Base-by-base conservation (phyloP, 1,140 invertebrate species). In the Leptestheria dahalacensis region DNA sequence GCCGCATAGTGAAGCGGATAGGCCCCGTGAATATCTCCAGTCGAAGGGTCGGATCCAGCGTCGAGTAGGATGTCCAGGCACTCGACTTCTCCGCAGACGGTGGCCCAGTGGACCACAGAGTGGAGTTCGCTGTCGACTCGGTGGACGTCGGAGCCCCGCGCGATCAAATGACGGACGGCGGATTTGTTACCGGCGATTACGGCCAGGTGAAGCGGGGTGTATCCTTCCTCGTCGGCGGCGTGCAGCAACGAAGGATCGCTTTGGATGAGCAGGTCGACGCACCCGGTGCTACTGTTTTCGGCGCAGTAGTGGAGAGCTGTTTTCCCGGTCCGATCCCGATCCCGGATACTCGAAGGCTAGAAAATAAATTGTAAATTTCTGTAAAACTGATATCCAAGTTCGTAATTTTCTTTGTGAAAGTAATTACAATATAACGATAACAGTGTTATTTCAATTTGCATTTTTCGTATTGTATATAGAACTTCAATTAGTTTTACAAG, bases 91-190 rank as follows among this genome's bases (percentile, higher is more conserved):
- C 89, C 89, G 68, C 91, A 93, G 23, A 93, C 92, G 64, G 91
- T 93, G 2, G 95, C 94, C 95, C 95, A 99, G 72, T 99, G 95
- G 15, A 96, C 83, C n/a, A 90, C 85, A 1, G 92, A 93, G 70
- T 99, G 95, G 54, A 86, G 83, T 70, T 98, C 94, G 68, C 89
- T 83, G 72, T 98, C 95, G 56, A 86, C 77, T 33, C 84, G 83
- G 69, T 88, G 86, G 48, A 97, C 82, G 67, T 95, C 85, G 10
- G 92, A 91, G 24, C 84, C 82, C 60, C 84, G 84, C 15, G 84
- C 81, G 48, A 92, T 69, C 3, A 94, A 73, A 25, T 86, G 84
- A 57, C 85, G 83, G 48, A 91, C 84, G 58, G 92, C 78, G 23
- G 83, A 81, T 64, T 83, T 81, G 69, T 90, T 89, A 11, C 91